phyloP scores from a whole-genome alignment of 1,140 invertebrate species.

The Pissodes strobi region DNA sequence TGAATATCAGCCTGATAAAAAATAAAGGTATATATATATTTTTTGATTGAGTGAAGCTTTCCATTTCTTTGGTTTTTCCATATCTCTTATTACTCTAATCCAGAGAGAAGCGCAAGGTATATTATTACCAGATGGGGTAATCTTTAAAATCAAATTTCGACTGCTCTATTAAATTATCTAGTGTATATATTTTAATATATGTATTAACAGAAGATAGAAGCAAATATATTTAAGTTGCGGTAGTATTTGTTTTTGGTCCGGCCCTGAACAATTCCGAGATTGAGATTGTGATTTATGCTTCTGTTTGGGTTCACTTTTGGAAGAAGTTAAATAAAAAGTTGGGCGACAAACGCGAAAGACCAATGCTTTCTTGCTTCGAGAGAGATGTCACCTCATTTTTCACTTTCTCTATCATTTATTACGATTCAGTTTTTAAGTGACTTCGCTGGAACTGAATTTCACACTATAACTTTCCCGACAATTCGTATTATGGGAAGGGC shows the following conservation, averaged over 20 bases:
- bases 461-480: conserved; percentile 19
- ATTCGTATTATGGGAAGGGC: not conserved
- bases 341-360: conserved; percentile 12
- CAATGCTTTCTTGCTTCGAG: conserved; percentile 15
- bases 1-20: too few species aligned
- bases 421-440: conserved; percentile 20
- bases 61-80: too few species aligned
- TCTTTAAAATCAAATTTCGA: too few species aligned
- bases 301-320: conserved; percentile 10
- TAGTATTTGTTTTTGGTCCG: not conserved
- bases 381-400: conserved; percentile 21
- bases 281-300: conserved; percentile 5
- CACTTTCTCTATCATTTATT: conserved; percentile 16
- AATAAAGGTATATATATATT: too few species aligned
- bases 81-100: too few species aligned
- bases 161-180: too few species aligned
- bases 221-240: too few species aligned
- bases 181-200: too few species aligned
- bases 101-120: too few species aligned
- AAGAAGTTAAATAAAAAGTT: conserved; percentile 12
- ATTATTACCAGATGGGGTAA: too few species aligned
- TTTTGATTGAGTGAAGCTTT: too few species aligned
- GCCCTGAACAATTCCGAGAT: not conserved
- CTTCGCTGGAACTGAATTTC: conserved; percentile 14
- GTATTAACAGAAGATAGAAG: too few species aligned